These are phyloP conservation scores for Perca schrenkii DNA, from an alignment of 2,113 vertebrate species.

Conservation along the genomic window DNA sequence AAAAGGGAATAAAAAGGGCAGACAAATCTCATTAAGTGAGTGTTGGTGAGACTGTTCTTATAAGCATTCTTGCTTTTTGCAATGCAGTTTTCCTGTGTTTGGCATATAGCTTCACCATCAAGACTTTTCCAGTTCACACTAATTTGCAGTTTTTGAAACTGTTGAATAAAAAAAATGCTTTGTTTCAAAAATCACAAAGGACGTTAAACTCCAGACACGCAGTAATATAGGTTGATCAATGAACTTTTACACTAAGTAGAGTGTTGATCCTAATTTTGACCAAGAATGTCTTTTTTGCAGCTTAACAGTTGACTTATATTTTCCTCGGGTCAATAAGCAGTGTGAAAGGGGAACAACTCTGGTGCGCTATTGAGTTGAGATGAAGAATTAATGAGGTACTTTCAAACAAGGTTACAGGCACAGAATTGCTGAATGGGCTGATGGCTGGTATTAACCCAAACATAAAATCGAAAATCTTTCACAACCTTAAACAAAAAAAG, in stretches of 20 bases:
- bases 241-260: constrained; percentile 1
- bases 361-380: constrained; percentile 40
- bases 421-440: constrained; percentile 52
- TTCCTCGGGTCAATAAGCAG: constrained; percentile 44
- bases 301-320: constrained; percentile 41
- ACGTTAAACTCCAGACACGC: not conserved
- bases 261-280: constrained; percentile 14
- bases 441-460: constrained; percentile 27
- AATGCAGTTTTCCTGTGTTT: not conserved
- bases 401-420: constrained; percentile 54
- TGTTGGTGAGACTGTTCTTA: not conserved
- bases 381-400: constrained; percentile 56
- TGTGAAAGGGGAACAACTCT: constrained; percentile 35
- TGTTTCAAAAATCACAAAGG: not conserved
- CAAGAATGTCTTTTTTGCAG: not conserved
- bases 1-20: constrained; percentile 41
- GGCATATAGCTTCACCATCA: not conserved
- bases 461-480: constrained; percentile 41
- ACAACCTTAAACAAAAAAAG: constrained; percentile 6
- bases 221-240: not conserved
- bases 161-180: not conserved
- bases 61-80: not conserved
- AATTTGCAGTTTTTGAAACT: not conserved
- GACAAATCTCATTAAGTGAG: constrained; percentile 22
- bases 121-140: not conserved